Evolutionary conservation across 2,888 invertebrate genomes (phyloP).

Genomic region (Cistogaster globosa): DNA sequence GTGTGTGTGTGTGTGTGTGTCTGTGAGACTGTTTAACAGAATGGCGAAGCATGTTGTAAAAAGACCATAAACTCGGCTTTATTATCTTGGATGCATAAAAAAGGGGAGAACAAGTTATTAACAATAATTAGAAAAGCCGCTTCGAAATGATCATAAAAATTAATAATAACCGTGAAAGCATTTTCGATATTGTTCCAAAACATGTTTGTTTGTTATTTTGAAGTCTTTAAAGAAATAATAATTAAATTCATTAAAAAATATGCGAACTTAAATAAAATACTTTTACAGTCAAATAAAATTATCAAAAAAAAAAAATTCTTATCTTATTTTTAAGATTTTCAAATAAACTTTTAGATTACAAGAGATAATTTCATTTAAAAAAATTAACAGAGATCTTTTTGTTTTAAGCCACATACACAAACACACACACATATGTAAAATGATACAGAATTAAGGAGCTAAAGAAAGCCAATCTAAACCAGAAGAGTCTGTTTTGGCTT

Average conservation of each 20-base stretch:
- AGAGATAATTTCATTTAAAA: neutral
- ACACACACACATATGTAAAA: no score
- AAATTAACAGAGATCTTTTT: no score
- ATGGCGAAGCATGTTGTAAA: conserved; percentile 35
- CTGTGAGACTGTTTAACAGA: neutral
- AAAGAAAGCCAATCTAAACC: no score
- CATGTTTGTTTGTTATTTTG: conserved; percentile 11
- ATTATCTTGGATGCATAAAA: conserved; percentile 37
- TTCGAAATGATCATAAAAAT: conserved; percentile 71
- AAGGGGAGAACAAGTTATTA: conserved; percentile 50
- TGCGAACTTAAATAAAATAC: conserved; percentile 5
- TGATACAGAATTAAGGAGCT: no score
- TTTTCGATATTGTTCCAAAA: conserved; percentile 34
- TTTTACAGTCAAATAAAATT: conserved; percentile 17
- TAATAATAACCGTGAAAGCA: conserved; percentile 77
- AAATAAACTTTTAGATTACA: neutral
- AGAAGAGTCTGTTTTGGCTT: neutral
- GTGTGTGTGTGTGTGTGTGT: neutral
- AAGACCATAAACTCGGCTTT: conserved; percentile 49
- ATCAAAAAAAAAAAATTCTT: neutral
- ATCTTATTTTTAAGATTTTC: neutral
- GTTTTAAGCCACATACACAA: no score
- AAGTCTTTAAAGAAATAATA: conserved; percentile 20
- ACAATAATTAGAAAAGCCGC: conserved; percentile 55
- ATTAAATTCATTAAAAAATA: conserved; percentile 50